Percentiles rank a stretch among this genome's conserved stretches.
phyloP scores from a whole-genome alignment of 1,140 invertebrate species.

The Neodiprion fabricii region DNA sequence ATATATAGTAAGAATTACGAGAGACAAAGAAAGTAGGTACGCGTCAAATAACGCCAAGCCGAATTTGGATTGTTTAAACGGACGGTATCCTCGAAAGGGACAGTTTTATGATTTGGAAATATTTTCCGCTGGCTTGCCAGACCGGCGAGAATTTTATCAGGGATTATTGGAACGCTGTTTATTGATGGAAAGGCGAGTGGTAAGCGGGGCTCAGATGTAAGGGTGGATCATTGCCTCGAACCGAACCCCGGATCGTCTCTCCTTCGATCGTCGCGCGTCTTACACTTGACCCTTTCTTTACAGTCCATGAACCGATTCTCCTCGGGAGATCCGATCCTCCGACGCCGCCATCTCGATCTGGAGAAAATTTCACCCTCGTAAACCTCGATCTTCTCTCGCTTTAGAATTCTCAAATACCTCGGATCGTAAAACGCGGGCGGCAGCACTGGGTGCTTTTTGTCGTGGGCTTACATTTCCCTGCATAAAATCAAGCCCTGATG shows the following conservation, averaged over 20 bases:
- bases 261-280: not conserved
- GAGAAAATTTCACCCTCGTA: too few species aligned
- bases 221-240: not conserved
- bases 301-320: not conserved
- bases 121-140: not conserved
- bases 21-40: too few species aligned
- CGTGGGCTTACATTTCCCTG: conserved; percentile 21
- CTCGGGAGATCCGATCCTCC: not conserved
- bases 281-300: not conserved
- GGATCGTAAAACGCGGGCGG: not conserved
- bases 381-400: too few species aligned
- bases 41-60: too few species aligned
- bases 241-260: not conserved
- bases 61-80: not conserved
- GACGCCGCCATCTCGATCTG: too few species aligned
- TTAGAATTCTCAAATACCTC: too few species aligned
- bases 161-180: not conserved
- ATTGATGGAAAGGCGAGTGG: not conserved
- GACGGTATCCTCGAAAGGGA: not conserved
- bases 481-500: conserved; percentile 19
- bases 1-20: too few species aligned
- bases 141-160: not conserved
- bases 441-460: conserved; percentile 13
- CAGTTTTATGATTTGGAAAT: conserved; percentile 7
- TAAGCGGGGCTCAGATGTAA: not conserved